Conservation (phyloP, 2,113 vertebrate species). For the Sorex fumeus region DNA sequence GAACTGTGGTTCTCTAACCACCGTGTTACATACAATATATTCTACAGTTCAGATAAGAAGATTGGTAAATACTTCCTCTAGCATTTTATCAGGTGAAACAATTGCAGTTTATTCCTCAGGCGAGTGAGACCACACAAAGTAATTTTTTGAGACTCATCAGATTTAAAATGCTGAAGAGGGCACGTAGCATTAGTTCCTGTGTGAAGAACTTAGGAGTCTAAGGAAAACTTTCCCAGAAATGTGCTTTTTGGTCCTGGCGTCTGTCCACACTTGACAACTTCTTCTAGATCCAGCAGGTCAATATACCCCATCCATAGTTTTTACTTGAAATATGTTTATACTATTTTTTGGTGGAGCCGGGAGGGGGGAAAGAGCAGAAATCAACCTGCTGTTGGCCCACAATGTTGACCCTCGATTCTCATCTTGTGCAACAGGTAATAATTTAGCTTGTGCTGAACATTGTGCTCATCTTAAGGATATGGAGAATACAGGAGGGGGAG, state of each 20-base stretch:
- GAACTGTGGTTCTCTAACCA: background rate
- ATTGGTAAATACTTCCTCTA: conserved; percentile 33
- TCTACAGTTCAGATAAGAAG: background rate
- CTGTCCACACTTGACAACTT: background rate
- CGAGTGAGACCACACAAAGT: background rate
- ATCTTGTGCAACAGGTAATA: background rate
- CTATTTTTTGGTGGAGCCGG: background rate
- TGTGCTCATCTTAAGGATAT: background rate
- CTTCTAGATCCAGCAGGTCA: background rate
- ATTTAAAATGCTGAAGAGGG: conserved; percentile 12
- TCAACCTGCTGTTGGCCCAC: background rate
- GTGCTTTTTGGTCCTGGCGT: background rate
- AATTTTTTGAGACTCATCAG: background rate
- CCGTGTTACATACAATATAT: background rate
- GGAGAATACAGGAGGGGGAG: background rate
- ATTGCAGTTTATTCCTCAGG: conserved; percentile 2
- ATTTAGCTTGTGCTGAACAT: background rate
- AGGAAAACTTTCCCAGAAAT: background rate
- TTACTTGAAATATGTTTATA: background rate
- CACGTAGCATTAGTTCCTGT: background rate
- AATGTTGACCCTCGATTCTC: background rate
- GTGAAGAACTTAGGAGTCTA: background rate
- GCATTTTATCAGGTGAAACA: background rate
- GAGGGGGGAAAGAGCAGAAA: background rate
- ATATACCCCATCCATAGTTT: background rate